Base-by-base conservation (phyloP, 2,113 vertebrate genomes). In the Dascyllus trimaculatus region DNA sequence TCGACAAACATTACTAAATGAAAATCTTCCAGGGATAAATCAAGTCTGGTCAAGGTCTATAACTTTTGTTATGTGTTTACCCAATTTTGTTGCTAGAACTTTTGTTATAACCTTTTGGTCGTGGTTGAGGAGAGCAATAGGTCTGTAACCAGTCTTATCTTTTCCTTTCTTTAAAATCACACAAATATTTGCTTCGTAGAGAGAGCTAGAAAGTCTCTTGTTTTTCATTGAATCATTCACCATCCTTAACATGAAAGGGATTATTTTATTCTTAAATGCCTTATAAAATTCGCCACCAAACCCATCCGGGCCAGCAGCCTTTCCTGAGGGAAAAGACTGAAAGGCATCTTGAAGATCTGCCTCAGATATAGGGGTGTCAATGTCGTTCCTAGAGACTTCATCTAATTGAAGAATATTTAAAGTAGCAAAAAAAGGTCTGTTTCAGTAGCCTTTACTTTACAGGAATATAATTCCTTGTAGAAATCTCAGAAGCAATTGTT, bases 251-350 rank as follows among this genome's bases (percentile, higher is more conserved):
- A 35, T 48, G 14, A 35, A 32, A 5, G n/a, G 35, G 57, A 49
- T 15, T 45, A 45, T 45, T 38, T 58, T 38, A 45, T 22, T 15
- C 21, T 58, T 57, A 4, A n/a, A n/a, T n/a, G n/a, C n/a, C n/a
- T n/a, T n/a, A n/a, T 40, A 59, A 1, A 75, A 67, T 75, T 75
- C 26, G 29, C 51, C 18, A 19, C 40, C 15, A 66, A 25, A 66
- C 1, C 72, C 43, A 64, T 58, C 61, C 25, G n/a, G 62, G n/a
- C 18, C 40, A 1, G 25, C 32, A 26, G 24, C 8, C 24, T 75
- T 75, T 19, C 51, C 15, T 1, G 19, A 57, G 14, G 43, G 43
- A 15, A 45, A 45, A 15, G 43, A 3, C 43, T 8, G 43, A 9
- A 45, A 4, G 14, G 43, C 43, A 45, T 3, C 8, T 45, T 11